Evolutionary conservation across 2,888 invertebrate species (phyloP).

Genomic region (Blastobasis lacticolella): DNA sequence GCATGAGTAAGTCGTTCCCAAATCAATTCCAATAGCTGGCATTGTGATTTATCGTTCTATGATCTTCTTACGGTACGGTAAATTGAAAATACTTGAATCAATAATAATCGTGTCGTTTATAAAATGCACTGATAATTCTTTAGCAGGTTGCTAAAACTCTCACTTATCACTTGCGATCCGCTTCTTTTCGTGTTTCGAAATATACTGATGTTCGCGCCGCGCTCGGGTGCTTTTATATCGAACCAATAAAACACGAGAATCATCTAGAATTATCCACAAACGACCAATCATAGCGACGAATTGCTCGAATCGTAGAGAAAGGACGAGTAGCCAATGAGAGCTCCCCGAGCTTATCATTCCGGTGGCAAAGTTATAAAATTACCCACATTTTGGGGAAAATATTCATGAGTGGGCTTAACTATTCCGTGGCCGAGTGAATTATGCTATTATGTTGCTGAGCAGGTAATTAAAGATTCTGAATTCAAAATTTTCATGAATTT

Average conservation of each 20-base stretch:
- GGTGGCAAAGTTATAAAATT: too few species aligned
- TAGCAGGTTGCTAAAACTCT: constrained; percentile 10
- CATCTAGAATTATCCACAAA: constrained; percentile 20
- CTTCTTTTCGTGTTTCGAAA: constrained; percentile 48
- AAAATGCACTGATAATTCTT: constrained; percentile 12
- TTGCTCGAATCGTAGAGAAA: too few species aligned
- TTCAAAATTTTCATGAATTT: too few species aligned
- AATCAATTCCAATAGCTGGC: constrained; percentile 73
- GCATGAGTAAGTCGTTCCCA: constrained; percentile 74
- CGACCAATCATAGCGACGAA: too few species aligned
- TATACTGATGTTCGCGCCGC: constrained; percentile 43
- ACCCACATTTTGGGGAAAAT: too few species aligned
- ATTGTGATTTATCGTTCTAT: constrained; percentile 31
- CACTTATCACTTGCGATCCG: constrained; percentile 25
- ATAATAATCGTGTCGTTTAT: constrained; percentile 5
- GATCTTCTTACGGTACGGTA: neutral
- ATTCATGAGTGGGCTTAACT: too few species aligned
- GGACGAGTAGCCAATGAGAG: too few species aligned
- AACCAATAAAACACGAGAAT: constrained; percentile 39
- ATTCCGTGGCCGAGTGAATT: too few species aligned
- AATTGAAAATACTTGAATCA: neutral
- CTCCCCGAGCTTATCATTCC: too few species aligned
- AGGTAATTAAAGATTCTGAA: too few species aligned
- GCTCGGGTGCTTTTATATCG: constrained; percentile 32
- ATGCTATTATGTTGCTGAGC: too few species aligned